Evolutionary conservation across 2,888 invertebrate genomes (phyloP).

Genomic region (Scelioninae gen. 1): DNA sequence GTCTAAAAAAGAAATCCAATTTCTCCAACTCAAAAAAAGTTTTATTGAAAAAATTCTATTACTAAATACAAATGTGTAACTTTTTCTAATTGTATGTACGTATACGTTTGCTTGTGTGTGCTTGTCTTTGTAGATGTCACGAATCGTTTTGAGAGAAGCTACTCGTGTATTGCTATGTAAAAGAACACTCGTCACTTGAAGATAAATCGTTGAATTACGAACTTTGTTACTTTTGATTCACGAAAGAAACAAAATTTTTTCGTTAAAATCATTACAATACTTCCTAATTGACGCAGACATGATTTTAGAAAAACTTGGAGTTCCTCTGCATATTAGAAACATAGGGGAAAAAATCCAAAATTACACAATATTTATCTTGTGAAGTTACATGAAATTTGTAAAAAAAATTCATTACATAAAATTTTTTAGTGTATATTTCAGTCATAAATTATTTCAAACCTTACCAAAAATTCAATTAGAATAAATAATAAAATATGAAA

Average conservation of each 20-base stretch:
- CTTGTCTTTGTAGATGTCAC: conserved; percentile 43
- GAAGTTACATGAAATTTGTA: no score
- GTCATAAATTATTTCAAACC: no score
- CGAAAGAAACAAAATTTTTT: conserved; percentile 13
- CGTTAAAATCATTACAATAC: conserved; percentile 7
- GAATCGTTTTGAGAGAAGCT: conserved; percentile 25
- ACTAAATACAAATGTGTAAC: conserved; percentile 66
- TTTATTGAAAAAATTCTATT: conserved; percentile 66
- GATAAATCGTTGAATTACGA: conserved; percentile 7
- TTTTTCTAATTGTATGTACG: conserved; percentile 32
- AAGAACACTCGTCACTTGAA: conserved; percentile 26
- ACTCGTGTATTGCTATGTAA: conserved; percentile 17
- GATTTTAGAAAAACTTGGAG: conserved; percentile 20
- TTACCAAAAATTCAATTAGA: no score
- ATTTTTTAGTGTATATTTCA: no score
- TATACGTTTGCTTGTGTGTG: conserved; percentile 55
- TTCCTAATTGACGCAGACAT: conserved; percentile 19
- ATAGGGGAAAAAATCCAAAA: no score
- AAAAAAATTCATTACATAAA: no score
- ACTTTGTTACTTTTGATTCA: background rate
- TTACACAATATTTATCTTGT: no score
- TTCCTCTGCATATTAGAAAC: no score
- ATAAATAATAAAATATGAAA: conserved; percentile 9
- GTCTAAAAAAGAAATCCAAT: conserved; percentile 69
- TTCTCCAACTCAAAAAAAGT: conserved; percentile 67